phyloP scores from a whole-genome alignment of 2,888 invertebrate genomes.

The Taenaris catops region DNA sequence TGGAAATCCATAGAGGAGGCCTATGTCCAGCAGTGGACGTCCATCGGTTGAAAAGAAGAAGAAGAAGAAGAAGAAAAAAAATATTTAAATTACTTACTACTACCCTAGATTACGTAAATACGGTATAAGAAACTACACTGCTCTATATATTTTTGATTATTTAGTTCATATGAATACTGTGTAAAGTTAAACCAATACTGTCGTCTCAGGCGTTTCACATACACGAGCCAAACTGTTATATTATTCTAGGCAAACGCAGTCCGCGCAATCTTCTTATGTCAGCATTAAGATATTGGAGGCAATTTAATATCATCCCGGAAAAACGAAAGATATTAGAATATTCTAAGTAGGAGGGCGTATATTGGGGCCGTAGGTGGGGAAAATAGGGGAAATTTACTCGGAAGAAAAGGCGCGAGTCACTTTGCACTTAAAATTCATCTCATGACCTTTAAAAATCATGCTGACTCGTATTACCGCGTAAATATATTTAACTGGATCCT shows the following conservation, averaged over 20 bases:
- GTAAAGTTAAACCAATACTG: too few species aligned
- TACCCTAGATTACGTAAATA: background rate
- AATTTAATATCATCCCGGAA: conserved; percentile 11
- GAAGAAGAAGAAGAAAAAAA: too few species aligned
- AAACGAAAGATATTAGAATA: conserved; percentile 13
- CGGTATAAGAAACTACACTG: too few species aligned
- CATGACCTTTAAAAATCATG: conserved; percentile 12
- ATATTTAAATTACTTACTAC: too few species aligned
- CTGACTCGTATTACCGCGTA: conserved; percentile 8
- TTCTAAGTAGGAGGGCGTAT: conserved; percentile 13
- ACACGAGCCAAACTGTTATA: background rate
- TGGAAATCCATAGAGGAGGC: too few species aligned
- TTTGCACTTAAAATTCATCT: conserved; percentile 14
- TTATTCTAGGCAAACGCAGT: background rate
- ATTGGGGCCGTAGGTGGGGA: conserved; percentile 14
- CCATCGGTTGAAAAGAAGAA: too few species aligned
- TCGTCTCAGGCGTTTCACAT: too few species aligned
- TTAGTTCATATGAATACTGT: too few species aligned
- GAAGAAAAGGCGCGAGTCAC: conserved; percentile 16
- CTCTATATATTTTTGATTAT: too few species aligned
- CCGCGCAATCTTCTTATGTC: conserved; percentile 5
- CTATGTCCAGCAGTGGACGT: too few species aligned
- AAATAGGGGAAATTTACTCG: conserved; percentile 22
- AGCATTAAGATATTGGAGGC: conserved; percentile 3
- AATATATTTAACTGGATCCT: background rate